Evolutionary conservation across 1,140 invertebrate genomes (phyloP).

Genomic region (Drosophila novamexicana): DNA sequence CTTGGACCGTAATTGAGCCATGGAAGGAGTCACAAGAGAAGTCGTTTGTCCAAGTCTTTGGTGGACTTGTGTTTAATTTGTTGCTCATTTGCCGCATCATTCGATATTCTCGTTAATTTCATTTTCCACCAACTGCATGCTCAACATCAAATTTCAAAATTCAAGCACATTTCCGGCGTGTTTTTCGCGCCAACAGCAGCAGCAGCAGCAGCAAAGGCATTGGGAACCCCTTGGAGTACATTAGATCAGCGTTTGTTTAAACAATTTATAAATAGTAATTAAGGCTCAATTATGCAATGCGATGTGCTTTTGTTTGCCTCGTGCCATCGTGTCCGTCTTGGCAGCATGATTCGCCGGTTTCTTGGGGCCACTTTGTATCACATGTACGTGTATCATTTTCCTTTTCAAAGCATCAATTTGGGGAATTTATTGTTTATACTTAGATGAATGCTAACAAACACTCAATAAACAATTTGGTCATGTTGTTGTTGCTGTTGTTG

Average conservation of each 20-base stretch:
- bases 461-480: constrained; percentile 73
- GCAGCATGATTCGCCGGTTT: constrained; percentile 31
- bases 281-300: constrained; percentile 73
- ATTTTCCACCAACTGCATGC: constrained; percentile 35
- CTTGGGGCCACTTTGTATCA: constrained; percentile 9
- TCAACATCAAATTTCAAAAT: constrained; percentile 44
- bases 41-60: constrained; percentile 47
- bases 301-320: constrained; percentile 48
- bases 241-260: constrained; percentile 50
- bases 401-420: constrained; percentile 52
- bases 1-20: constrained; percentile 68
- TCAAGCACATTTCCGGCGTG: constrained; percentile 54
- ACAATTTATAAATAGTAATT: constrained; percentile 62
- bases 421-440: constrained; percentile 71
- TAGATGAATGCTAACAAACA: constrained; percentile 52
- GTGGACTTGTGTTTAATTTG: constrained; percentile 55
- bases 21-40: constrained; percentile 56
- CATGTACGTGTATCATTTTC: constrained; percentile 61
- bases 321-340: constrained; percentile 8
- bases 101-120: constrained; percentile 66
- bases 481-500: constrained; percentile 15
- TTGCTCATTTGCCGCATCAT: constrained; percentile 78
- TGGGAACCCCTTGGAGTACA: constrained; percentile 24
- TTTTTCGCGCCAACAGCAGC: constrained; percentile 15
- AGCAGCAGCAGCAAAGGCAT: neutral